Conservation (phyloP, 2,888 invertebrate genomes). For the Synanthedon vespiformis region DNA sequence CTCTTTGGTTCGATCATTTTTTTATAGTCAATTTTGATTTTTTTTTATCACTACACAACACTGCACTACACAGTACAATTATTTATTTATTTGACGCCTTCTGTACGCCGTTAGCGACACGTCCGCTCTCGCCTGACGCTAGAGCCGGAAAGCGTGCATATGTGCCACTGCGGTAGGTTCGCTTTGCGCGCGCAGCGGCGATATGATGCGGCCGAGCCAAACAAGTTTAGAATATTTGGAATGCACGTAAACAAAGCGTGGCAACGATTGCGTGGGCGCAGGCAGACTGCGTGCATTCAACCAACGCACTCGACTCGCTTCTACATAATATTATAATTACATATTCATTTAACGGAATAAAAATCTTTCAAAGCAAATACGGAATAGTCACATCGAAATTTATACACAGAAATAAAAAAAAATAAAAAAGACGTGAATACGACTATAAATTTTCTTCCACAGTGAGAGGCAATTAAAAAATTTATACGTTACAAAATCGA, state of each 20-base stretch:
- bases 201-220: neutral
- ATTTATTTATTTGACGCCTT: too few species aligned
- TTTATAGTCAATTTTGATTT: conserved; percentile 10
- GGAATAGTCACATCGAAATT: too few species aligned
- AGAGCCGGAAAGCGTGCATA: conserved; percentile 24
- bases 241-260: conserved; percentile 15
- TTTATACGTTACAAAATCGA: too few species aligned
- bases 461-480: too few species aligned
- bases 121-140: conserved; percentile 29
- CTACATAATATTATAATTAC: too few species aligned
- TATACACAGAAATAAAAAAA: too few species aligned
- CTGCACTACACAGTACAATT: too few species aligned
- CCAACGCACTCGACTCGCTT: neutral
- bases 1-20: conserved; percentile 31
- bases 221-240: conserved; percentile 29
- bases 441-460: too few species aligned
- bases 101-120: conserved; percentile 12
- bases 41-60: neutral
- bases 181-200: neutral
- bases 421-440: too few species aligned
- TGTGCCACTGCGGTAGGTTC: too few species aligned
- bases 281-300: neutral
- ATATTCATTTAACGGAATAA: too few species aligned
- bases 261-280: conserved; percentile 11
- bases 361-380: too few species aligned